A percentile compares a stretch with the other conserved stretches of the same genome.
These are phyloP conservation scores for Hirundo rustica DNA, from an alignment of 2,797 vertebrate genomes.

Conservation along the genomic window DNA sequence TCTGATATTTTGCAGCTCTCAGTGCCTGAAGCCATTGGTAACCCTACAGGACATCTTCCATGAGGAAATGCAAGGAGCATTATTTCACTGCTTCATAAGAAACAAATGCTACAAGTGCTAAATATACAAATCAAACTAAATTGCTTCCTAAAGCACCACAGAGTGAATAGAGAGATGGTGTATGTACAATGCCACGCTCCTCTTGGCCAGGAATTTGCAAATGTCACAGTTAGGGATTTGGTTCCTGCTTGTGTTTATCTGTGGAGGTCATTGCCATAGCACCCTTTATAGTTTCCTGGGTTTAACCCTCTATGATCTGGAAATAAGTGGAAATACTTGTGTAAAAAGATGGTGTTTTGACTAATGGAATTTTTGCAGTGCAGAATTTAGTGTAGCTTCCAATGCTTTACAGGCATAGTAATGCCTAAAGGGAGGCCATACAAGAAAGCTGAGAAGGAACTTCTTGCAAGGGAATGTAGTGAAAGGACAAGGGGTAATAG, in stretches of 20 bases:
- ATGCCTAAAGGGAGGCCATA: neutral
- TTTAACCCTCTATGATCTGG: neutral
- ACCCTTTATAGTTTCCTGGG: neutral
- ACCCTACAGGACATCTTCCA: neutral
- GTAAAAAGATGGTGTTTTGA: constrained; percentile 25
- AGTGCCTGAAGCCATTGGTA: neutral
- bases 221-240: neutral
- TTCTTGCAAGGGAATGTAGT: neutral
- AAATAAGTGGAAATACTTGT: constrained; percentile 18
- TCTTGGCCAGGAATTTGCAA: neutral
- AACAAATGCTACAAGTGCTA: neutral
- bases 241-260: neutral
- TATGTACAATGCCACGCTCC: neutral
- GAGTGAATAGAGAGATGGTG: neutral
- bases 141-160: neutral
- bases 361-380: constrained; percentile 1
- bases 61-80: constrained; percentile 11
- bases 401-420: constrained; percentile 11
- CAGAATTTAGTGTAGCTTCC: constrained; percentile 14
- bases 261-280: neutral
- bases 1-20: neutral
- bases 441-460: neutral
- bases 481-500: neutral
- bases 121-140: constrained; percentile 21
- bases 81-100: constrained; percentile 22